Evolutionary conservation across 2,797 vertebrate species (phyloP), one percentile per base, ranked within the genome.

Genomic region (Paramormyrops hopkinsi): DNA sequence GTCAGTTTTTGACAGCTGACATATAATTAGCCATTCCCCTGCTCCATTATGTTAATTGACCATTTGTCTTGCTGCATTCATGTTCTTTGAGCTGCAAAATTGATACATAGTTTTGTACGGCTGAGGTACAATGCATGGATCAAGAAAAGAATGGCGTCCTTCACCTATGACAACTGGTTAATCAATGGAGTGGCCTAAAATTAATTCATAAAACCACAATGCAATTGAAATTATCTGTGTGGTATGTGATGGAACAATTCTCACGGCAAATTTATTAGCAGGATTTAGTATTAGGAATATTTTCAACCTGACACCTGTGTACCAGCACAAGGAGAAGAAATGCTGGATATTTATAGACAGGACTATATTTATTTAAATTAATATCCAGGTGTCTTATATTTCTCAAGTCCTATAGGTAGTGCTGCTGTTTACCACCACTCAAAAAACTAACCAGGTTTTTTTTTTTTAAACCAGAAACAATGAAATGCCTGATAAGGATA

Each of bases 11-110:
- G 41, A 46, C 44, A 48, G 41, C n/a, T 84, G 79, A 46, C 44
- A 84, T 48, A 50, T 22, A 44, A 84, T 84, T 22, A 46, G 46
- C 79, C 41, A 50, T 44, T 50, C 79, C 19, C 46, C 8, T 84
- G 79, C 41, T 48, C 19, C 79, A 84, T 84, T 84, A 50, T 84
- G 79, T 84, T 46, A 84, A 46, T 84, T 50, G 41, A 84, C 48
- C 44, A 48, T 48, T 84, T 84, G 41, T 22, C n/a, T 84, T 84
- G 44, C 22, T 25, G 41, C 79, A 84, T 84, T 37, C 73, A 50
- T 84, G 44, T 50, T 84, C 41, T 84, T n/a, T 84, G 79, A 37
- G 33, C 29, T 79, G 73, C 73, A 79, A 44, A 79, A 79, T 44
- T 79, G 73, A 73, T 37, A 17, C 65, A 37, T 29, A 44, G 14